phyloP scores from a whole-genome alignment of 2,113 vertebrate species.

The Sturnira hondurensis region DNA sequence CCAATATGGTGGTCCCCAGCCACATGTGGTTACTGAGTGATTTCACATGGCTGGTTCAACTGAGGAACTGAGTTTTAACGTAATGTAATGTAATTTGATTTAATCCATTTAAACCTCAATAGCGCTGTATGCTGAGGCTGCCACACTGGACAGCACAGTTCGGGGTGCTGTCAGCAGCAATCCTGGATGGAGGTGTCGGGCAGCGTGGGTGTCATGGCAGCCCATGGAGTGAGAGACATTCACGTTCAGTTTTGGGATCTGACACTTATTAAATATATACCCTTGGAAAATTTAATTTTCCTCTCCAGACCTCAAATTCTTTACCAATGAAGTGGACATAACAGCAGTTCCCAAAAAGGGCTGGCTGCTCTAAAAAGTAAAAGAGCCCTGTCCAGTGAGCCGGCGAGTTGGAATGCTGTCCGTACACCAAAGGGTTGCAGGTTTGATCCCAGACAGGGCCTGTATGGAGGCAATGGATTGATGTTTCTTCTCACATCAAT shows the following conservation, averaged over 20 bases:
- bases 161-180: background rate
- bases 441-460: too few relatives aligned
- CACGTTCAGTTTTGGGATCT: background rate
- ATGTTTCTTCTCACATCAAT: too few relatives aligned
- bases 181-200: background rate
- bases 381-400: background rate
- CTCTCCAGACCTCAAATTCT: background rate
- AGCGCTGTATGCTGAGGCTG: background rate
- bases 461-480: too few relatives aligned
- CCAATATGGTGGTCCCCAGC: background rate
- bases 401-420: too few relatives aligned
- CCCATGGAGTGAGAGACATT: background rate
- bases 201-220: background rate
- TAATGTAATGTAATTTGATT: background rate
- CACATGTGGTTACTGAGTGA: background rate
- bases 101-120: background rate
- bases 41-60: background rate
- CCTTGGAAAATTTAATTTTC: background rate
- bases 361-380: background rate
- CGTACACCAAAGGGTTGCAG: too few relatives aligned
- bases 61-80: background rate
- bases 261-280: background rate
- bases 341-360: background rate
- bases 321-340: background rate
- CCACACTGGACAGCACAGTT: background rate